phyloP scores from a whole-genome alignment of 2,888 invertebrate species.

The Scaptomyza polygonia region DNA sequence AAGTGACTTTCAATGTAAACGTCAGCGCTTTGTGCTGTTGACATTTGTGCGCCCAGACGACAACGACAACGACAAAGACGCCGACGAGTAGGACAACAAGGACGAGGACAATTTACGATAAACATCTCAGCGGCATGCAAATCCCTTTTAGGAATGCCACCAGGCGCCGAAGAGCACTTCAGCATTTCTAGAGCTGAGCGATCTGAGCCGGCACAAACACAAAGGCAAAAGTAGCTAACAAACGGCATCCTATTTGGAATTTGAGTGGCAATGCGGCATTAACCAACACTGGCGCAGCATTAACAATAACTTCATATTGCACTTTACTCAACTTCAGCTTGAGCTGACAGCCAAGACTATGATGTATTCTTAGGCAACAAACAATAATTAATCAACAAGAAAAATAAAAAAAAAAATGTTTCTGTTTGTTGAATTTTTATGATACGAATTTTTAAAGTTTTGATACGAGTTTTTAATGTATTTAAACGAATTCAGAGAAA shows the following conservation, averaged over 20 bases:
- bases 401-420: background rate
- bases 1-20: slow-evolving; percentile 78
- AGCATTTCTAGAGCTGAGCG: slow-evolving; percentile 28
- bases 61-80: slow-evolving; percentile 8
- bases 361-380: background rate
- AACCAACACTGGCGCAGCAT: slow-evolving; percentile 53
- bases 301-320: slow-evolving; percentile 45
- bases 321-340: slow-evolving; percentile 18
- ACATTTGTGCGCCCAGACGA: slow-evolving; percentile 75
- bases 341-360: slow-evolving; percentile 7
- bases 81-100: slow-evolving; percentile 38
- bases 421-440: too few species aligned
- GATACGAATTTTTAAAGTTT: too few species aligned
- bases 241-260: slow-evolving; percentile 40
- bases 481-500: too few species aligned
- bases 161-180: slow-evolving; percentile 70
- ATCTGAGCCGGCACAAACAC: slow-evolving; percentile 10
- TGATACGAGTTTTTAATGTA: too few species aligned
- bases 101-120: slow-evolving; percentile 75
- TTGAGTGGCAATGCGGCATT: slow-evolving; percentile 58
- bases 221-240: slow-evolving; percentile 35
- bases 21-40: slow-evolving; percentile 77
- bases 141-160: slow-evolving; percentile 74
- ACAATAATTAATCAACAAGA: background rate
- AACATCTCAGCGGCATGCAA: slow-evolving; percentile 81